A percentile compares a stretch with the other conserved stretches of the same genome.
phyloP scores from a whole-genome alignment of 1,140 invertebrate genomes.

The Lethrus apterus region DNA sequence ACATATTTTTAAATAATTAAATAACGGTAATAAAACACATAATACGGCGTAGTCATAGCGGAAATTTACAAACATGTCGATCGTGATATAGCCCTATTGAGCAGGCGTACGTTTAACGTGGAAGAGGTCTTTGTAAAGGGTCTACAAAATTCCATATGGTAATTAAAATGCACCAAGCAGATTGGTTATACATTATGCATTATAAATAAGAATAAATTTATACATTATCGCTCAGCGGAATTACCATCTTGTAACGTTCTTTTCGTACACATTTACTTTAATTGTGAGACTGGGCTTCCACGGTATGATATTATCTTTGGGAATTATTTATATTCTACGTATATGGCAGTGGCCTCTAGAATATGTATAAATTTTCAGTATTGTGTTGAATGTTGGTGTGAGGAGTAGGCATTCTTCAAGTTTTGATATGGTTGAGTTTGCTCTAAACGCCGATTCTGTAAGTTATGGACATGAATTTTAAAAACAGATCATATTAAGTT shows the following conservation, averaged over 20 bases:
- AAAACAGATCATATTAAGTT: background rate
- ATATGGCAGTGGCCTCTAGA: slow-evolving; percentile 25
- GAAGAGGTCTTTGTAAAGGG: no score
- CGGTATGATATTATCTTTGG: slow-evolving; percentile 27
- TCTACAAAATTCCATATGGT: no score
- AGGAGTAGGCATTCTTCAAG: slow-evolving; percentile 11
- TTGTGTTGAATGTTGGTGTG: slow-evolving; percentile 23
- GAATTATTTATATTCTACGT: slow-evolving; percentile 31
- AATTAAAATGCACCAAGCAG: no score
- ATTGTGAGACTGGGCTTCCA: slow-evolving; percentile 23
- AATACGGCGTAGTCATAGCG: no score
- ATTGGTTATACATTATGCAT: no score
- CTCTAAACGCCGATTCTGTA: slow-evolving; percentile 27
- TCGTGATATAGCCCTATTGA: no score
- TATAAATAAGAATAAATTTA: no score
- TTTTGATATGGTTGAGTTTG: slow-evolving; percentile 34
- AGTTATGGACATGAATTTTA: slow-evolving; percentile 13
- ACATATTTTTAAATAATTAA: no score
- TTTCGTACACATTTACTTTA: background rate
- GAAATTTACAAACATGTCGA: no score
- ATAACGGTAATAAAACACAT: no score
- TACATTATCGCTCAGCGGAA: background rate
- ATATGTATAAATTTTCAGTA: slow-evolving; percentile 21
- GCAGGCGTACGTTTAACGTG: no score
- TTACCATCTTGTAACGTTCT: background rate